Evolutionary conservation across 2,113 vertebrate species (phyloP).

Genomic region (Corythornis vintsioides): DNA sequence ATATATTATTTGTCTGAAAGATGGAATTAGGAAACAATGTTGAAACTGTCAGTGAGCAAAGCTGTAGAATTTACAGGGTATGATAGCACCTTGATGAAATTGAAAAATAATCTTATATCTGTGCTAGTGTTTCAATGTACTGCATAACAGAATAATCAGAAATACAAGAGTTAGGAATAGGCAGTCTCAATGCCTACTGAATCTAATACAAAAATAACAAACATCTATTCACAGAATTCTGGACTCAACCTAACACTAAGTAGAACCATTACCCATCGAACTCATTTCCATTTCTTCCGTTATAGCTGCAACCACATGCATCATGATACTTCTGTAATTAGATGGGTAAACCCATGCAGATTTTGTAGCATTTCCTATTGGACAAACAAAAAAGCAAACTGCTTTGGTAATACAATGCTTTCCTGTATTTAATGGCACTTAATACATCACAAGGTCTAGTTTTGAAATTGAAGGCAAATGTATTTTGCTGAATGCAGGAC

Average conservation of each 20-base stretch:
- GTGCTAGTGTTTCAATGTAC: neutral
- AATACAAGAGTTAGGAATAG: neutral
- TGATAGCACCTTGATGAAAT: neutral
- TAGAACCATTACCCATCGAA: neutral
- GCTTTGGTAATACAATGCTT: neutral
- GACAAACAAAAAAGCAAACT: neutral
- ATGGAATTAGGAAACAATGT: slow-evolving; percentile 23
- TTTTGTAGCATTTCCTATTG: neutral
- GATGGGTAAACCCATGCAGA: neutral
- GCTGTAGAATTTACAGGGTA: neutral
- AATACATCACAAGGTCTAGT: neutral
- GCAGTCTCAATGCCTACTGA: neutral
- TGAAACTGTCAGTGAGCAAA: slow-evolving; percentile 29
- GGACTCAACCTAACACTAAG: neutral
- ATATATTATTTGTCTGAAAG: slow-evolving; percentile 26
- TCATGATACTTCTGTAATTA: neutral
- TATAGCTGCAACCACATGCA: neutral
- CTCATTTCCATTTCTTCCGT: neutral
- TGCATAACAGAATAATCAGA: neutral
- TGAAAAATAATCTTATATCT: neutral
- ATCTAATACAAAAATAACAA: neutral
- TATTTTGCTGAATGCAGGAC: neutral
- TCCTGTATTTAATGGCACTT: neutral
- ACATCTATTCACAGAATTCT: neutral
- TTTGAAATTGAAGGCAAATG: neutral